Conservation (phyloP, 2,888 invertebrate genomes). For the Pilophorus perplexus region DNA sequence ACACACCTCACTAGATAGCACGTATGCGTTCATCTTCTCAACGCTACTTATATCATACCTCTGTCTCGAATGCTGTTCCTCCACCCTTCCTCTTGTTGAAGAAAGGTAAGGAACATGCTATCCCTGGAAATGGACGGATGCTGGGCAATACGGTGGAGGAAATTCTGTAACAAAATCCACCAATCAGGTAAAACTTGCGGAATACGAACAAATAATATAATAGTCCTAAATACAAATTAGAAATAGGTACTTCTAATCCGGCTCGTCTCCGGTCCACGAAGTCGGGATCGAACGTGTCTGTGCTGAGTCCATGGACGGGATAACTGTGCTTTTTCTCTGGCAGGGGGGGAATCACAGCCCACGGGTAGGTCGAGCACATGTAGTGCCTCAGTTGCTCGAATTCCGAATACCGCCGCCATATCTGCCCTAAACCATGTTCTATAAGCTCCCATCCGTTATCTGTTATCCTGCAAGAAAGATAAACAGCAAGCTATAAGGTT, state of each 20-base stretch:
- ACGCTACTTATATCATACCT: conserved; percentile 57
- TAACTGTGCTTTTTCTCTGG: conserved; percentile 75
- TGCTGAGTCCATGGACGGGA: conserved; percentile 73
- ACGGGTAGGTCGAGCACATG: conserved; percentile 74
- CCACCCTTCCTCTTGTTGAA: conserved; percentile 78
- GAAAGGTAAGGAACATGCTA: conserved; percentile 71
- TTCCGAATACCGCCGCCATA: conserved; percentile 80
- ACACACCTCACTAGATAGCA: too few species aligned
- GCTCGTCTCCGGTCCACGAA: conserved; percentile 79
- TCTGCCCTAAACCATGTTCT: conserved; percentile 56
- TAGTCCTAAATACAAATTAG: not conserved
- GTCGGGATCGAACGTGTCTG: conserved; percentile 79
- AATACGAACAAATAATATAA: too few species aligned
- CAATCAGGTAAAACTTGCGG: too few species aligned
- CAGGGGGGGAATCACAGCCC: conserved; percentile 73
- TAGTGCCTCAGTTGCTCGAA: conserved; percentile 78
- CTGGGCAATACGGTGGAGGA: conserved; percentile 70
- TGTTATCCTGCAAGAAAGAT: conserved; percentile 42
- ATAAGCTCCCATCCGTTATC: conserved; percentile 45
- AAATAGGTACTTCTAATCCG: conserved; percentile 64
- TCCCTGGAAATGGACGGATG: conserved; percentile 73
- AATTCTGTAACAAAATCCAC: conserved; percentile 57
- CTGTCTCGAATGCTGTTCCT: conserved; percentile 72
- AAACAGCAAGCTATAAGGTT: not conserved
- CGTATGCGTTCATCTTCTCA: too few species aligned